Percentiles rank a stretch among this genome's conserved stretches.
phyloP scores from a whole-genome alignment of 2,797 vertebrate genomes.

The Channa striata region DNA sequence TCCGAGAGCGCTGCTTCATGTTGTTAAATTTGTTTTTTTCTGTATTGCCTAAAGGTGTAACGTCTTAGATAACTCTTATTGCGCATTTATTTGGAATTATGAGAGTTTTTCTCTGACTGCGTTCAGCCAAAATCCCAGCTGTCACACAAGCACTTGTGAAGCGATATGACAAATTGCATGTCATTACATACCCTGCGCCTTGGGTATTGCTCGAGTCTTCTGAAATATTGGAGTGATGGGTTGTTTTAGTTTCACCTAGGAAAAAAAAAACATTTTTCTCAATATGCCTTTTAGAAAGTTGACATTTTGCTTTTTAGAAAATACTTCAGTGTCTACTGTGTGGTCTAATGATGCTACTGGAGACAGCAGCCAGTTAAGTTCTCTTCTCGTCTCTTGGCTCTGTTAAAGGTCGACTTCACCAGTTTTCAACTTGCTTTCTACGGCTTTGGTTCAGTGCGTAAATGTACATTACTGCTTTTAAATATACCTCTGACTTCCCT shows the following conservation, averaged over 20 bases:
- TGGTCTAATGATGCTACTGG: no score
- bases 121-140: neutral
- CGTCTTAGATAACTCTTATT: slow-evolving; percentile 2
- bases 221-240: slow-evolving; percentile 81
- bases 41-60: neutral
- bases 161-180: neutral
- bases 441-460: no score
- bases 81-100: neutral
- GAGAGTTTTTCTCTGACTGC: neutral
- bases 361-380: neutral
- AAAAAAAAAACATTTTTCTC: slow-evolving; percentile 17
- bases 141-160: neutral
- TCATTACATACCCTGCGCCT: slow-evolving; percentile 61
- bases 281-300: no score
- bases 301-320: no score
- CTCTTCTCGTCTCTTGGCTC: neutral
- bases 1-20: neutral
- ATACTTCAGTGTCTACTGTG: no score
- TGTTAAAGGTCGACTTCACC: neutral
- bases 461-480: no score
- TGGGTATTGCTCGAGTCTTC: slow-evolving; percentile 42
- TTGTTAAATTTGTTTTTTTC: slow-evolving; percentile 6
- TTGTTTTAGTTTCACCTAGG: slow-evolving; percentile 82
- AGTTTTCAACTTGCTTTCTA: no score
- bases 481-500: no score